These are phyloP conservation scores for Leptura quadrifasciata DNA, from an alignment of 2,888 invertebrate species.

Conservation along the genomic window DNA sequence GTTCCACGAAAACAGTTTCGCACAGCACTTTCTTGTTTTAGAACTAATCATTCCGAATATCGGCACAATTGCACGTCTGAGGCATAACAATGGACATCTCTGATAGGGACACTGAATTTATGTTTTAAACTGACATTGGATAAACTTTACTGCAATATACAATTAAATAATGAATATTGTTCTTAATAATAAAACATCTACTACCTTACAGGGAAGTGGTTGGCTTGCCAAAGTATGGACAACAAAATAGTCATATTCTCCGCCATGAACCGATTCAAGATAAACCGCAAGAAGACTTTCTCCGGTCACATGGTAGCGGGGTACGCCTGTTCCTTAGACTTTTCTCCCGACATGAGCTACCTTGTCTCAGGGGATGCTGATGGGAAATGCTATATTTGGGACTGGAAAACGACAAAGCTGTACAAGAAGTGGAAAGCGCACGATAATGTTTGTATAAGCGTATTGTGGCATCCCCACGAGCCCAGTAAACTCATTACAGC, in stretches of 20 bases:
- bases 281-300: constrained; percentile 98
- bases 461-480: constrained; percentile 99
- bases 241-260: constrained; percentile 99
- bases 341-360: constrained; percentile 99
- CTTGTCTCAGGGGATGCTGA: constrained; percentile 98
- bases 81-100: too few species aligned
- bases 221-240: constrained; percentile 99
- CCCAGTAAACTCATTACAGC: constrained; percentile 97
- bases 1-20: too few species aligned
- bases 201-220: constrained; percentile 83
- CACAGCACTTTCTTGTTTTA: too few species aligned
- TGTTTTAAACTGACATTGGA: too few species aligned
- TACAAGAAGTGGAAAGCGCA: constrained; percentile 99
- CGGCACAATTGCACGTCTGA: too few species aligned
- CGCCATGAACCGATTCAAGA: constrained; percentile 96
- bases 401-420: constrained; percentile 99
- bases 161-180: constrained; percentile 6
- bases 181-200: constrained; percentile 18
- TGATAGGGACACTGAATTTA: too few species aligned
- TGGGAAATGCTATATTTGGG: constrained; percentile 99
- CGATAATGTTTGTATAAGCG: constrained; percentile 96
- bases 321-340: constrained; percentile 97
- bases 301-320: constrained; percentile 99
- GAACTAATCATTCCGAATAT: too few species aligned
- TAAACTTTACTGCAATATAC: too few species aligned